Base-by-base conservation (phyloP, 2,113 vertebrate genomes). In the Sebastes fasciatus region DNA sequence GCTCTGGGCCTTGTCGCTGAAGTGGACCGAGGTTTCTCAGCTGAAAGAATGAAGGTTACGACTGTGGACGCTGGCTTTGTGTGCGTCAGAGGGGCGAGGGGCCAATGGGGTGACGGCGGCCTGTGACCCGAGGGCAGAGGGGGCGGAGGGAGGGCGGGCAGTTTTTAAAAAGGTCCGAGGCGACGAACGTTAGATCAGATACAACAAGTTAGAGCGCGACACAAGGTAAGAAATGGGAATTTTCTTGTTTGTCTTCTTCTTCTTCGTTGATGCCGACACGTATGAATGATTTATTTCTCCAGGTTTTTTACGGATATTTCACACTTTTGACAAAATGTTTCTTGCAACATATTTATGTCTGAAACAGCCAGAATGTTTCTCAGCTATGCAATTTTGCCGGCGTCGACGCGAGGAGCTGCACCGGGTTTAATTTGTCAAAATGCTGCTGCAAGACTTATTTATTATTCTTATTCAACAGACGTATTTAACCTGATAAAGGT, bases 21-120 rank as follows among this genome's bases (percentile, higher is more conserved):
- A 88, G 61, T 10, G 54, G 62, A 12, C 51, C 23, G 1, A n/a
- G 5, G 93, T 95, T 88, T 95, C 95, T 79, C 72, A 68, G 94
- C 43, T 70, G 57, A 57, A 95, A 86, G 93, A 94, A 95, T 95
- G 91, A 91, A 83, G 90, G 86, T 86, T 64, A 69, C 34, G 55
- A 40, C 67, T 57, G 49, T 45, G 0, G 14, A 10, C 8, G 13
- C 19, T 19, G 1, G 0, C 23, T 19, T 4, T 1, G 12, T 3
- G 0, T 93, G 89, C 88, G 88, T 94, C 93, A 94, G 0, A 54
- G 52, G 2, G n/a, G 0, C 1, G 14, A n/a, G 11, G 6, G 55
- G 19, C 75, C 91, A 91, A 89, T 91, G 12, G 66, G 48, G 54
- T 6, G 45, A 52, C 1, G 3, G 78, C 8, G 1, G 54, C 52